Base-by-base conservation (phyloP, 1,140 invertebrate species). In the Apocrypta bakeri region DNA sequence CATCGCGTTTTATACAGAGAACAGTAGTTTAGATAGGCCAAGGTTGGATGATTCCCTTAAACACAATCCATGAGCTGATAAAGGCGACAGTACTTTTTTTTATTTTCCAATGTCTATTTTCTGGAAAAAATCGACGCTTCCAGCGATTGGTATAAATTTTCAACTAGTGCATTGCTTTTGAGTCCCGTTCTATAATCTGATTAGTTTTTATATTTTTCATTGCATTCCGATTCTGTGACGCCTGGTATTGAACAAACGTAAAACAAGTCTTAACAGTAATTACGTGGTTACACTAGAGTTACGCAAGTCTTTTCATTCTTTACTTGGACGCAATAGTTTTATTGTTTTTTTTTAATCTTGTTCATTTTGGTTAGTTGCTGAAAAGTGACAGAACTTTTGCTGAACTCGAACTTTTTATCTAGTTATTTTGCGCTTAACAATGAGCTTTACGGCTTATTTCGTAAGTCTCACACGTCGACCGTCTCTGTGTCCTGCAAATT, bases 261-360 rank as follows among this genome's bases (percentile, higher is more conserved):
- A 85, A 86, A 85, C 74, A 79, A 74, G 72, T 85, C 82, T 85
- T 83, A 83, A 85, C 83, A 84, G 66, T 87, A 72, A 81, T 83
- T 86, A 85, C 85, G 80, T 37, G 79, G 81, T 86, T 85, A 87
- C 84, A 83, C 83, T 87, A 87, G 81, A 87, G 85, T 85, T 86
- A 86, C 83, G 84, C 86, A 85, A 88, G 85, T 86, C 83, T 83
- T 89, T 85, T 87, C 84, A 85, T 86, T 83, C 84, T 86, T 88
- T 85, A 87, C 81, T 87, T 89, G 88, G 88, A 88, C 88, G 88
- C 88, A 89, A 89, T 89, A 88, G 87, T 89, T 88, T 87, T 87
- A 84, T 82, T 85, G 85, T 85, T 33, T 71, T 81, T 79, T 82
- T 75, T 84, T 84, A 75, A 56, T 75, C 27, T 63, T 76, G 24